Base-by-base conservation (phyloP, 1,140 invertebrate genomes). In the Mercenaria mercenaria region DNA sequence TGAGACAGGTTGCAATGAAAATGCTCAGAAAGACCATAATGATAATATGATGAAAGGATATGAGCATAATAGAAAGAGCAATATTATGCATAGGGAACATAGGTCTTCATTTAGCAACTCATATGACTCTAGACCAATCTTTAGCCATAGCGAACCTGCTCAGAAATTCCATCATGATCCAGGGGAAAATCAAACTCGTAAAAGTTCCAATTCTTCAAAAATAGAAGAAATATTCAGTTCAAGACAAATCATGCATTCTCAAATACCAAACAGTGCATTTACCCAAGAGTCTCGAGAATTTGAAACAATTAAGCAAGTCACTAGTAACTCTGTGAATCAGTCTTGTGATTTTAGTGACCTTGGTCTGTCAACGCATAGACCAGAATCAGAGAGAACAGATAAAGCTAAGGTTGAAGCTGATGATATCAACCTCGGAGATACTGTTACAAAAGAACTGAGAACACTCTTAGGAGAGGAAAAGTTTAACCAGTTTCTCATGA, bases 331-430 rank as follows among this genome's bases (percentile, higher is more conserved):
- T 59, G 18, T 90, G 2, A 74, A 61, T 59, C 82, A 88, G 26
- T 90, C 88, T 23, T n/a, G 80, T 29, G 88, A 91, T 67, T 37
- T 89, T 23, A 81, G 82, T 82, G 85, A 88, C n/a, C 74, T 92
- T n/a, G 92, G 90, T 85, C 90, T 92, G 32, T 88, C 88, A 29
- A 93, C 93, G 43, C 92, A 94, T 86, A 83, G 91, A 18, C 91
- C 91, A 52, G 91, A 91, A 3, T 88, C 82, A 67, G 61, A 69
- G 0, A 84, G 61, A 52, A 67, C 37, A n/a, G 74, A 72, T 81
- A 47, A 72, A 8, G 34, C 18, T 20, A 74, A 56, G 29, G 87
- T 59, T 41, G 59, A 80, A 37, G 52, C 76, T n/a, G 64, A 84
- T 23, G 88, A 89, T 29, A 85, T 87, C 34, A 67, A 90, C 29